These are phyloP conservation scores for Sarcophaga subvicina DNA, from an alignment of 2,888 invertebrate species.

Conservation along the genomic window DNA sequence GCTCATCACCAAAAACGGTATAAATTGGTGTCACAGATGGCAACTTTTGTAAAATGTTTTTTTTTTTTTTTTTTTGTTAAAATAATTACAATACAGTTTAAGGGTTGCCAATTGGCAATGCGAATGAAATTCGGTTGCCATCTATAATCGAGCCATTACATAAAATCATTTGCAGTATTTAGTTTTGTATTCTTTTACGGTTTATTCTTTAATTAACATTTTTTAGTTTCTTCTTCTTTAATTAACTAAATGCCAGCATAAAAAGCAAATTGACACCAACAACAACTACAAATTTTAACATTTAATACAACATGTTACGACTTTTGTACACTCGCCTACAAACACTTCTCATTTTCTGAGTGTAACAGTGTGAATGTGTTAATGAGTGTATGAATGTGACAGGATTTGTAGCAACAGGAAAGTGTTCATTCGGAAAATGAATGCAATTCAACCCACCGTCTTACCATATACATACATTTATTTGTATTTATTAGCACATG, in stretches of 20 bases:
- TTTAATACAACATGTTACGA: conserved; percentile 56
- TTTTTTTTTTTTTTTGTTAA: too few relatives aligned
- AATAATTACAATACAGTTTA: too few relatives aligned
- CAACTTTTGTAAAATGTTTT: too few relatives aligned
- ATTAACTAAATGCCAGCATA: conserved; percentile 69
- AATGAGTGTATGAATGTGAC: neutral
- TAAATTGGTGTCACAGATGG: too few relatives aligned
- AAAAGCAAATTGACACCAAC: conserved; percentile 64
- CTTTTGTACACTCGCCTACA: neutral
- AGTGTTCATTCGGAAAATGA: conserved; percentile 66
- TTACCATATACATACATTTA: neutral
- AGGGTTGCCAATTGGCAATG: too few relatives aligned
- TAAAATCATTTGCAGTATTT: neutral
- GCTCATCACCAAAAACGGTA: too few relatives aligned
- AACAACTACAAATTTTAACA: conserved; percentile 51
- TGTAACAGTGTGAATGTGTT: conserved; percentile 6
- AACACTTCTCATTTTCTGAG: neutral
- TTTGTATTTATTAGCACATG: neutral
- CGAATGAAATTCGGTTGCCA: too few relatives aligned
- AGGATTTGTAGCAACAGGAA: conserved; percentile 29
- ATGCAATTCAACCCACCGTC: conserved; percentile 38
- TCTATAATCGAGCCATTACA: too few relatives aligned
- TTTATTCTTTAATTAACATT: conserved; percentile 50
- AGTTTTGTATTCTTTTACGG: neutral
- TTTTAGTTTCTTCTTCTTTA: conserved; percentile 60